Evolutionary conservation across 2,113 vertebrate genomes (phyloP).

Genomic region (Onychorhynchus coronatus): DNA sequence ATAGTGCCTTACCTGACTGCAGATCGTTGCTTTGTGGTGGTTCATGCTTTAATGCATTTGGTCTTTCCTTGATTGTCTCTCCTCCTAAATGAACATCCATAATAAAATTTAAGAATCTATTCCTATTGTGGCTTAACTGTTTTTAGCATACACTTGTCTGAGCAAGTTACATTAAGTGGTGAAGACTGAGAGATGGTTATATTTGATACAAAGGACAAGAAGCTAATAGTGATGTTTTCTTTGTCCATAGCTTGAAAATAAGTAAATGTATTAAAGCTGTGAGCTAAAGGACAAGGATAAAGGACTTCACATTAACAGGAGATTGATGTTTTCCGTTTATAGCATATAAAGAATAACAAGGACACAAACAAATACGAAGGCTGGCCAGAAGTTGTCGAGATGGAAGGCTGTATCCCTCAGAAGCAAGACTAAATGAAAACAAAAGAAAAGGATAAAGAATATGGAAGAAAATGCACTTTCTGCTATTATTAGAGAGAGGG

Average conservation of each 20-base stretch:
- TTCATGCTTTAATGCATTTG: neutral
- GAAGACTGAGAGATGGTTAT: neutral
- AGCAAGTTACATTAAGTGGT: neutral
- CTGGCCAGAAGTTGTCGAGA: constrained; percentile 97
- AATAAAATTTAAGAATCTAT: neutral
- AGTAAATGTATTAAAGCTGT: neutral
- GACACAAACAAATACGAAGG: constrained; percentile 97
- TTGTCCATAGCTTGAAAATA: neutral
- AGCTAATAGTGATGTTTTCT: neutral
- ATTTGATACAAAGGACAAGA: neutral
- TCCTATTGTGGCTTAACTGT: neutral
- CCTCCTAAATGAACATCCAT: neutral
- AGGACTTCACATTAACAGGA: neutral
- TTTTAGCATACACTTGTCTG: neutral
- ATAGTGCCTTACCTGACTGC: neutral
- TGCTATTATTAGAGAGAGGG: constrained; percentile 23
- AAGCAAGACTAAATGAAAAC: constrained; percentile 75
- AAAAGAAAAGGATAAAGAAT: neutral
- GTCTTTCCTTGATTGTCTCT: neutral
- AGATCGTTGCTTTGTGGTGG: neutral
- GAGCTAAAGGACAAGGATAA: neutral
- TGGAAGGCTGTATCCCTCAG: constrained; percentile 96
- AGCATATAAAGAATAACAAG: constrained; percentile 96
- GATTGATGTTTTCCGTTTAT: constrained; percentile 25
- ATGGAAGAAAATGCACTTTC: constrained; percentile 55